phyloP scores from a whole-genome alignment of 2,888 invertebrate species.

The Nemotelus pantherinus region DNA sequence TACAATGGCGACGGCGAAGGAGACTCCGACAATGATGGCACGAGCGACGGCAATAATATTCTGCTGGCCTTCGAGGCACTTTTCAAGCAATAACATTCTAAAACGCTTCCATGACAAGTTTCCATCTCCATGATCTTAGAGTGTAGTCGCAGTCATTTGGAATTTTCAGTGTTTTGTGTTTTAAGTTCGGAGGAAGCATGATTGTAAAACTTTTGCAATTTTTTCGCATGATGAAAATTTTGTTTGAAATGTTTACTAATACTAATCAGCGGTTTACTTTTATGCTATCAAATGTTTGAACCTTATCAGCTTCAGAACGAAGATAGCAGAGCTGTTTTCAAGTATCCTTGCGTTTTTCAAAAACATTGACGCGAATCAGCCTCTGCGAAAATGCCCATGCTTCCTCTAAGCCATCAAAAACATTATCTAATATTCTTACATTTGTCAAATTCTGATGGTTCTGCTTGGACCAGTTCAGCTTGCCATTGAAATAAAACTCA shows the following conservation, averaged over 20 bases:
- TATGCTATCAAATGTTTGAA: too few relatives aligned
- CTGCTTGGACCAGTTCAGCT: constrained; percentile 63
- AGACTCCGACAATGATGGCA: background rate
- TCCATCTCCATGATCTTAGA: constrained; percentile 1
- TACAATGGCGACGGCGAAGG: background rate
- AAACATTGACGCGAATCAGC: too few relatives aligned
- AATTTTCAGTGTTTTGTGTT: background rate
- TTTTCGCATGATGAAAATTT: too few relatives aligned
- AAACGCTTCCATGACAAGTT: background rate
- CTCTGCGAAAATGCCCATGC: background rate
- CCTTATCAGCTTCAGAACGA: too few relatives aligned
- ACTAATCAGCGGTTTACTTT: too few relatives aligned
- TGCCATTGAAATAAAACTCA: constrained; percentile 69
- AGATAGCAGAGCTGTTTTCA: too few relatives aligned
- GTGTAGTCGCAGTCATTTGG: background rate
- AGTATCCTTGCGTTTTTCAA: too few relatives aligned
- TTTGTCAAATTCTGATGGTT: constrained; percentile 69
- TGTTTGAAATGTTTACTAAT: too few relatives aligned
- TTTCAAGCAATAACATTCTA: background rate
- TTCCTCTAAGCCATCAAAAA: background rate
- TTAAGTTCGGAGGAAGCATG: background rate
- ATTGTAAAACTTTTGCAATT: too few relatives aligned
- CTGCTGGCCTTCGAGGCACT: constrained; percentile 5
- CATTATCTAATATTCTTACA: constrained; percentile 63
- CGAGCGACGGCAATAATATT: background rate